Evolutionary conservation across 2,113 vertebrate species (phyloP).

Genomic region (Chloropsis hardwickii): DNA sequence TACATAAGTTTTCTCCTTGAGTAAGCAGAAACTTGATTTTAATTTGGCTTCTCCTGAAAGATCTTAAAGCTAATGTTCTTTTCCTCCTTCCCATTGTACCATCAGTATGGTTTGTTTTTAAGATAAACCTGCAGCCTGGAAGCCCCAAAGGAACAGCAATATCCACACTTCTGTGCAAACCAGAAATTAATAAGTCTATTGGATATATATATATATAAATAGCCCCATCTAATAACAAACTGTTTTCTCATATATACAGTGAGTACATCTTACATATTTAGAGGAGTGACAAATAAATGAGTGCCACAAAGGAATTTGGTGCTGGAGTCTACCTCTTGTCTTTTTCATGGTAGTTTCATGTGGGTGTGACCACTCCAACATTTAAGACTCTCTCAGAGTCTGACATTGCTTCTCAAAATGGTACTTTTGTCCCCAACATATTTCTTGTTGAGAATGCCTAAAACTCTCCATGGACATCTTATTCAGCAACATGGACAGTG

Average conservation of each 20-base stretch:
- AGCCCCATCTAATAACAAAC: neutral
- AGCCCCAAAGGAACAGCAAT: neutral
- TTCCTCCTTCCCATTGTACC: neutral
- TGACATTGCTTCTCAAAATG: neutral
- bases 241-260: neutral
- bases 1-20: rapidly evolving
- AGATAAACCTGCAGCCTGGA: neutral
- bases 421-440: neutral
- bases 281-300: neutral
- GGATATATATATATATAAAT: neutral
- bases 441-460: too few species aligned
- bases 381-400: neutral
- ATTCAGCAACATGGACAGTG: too few species aligned
- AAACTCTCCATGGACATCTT: neutral
- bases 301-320: neutral
- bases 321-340: neutral
- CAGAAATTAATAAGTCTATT: neutral
- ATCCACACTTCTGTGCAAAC: neutral
- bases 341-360: neutral
- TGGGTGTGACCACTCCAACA: neutral
- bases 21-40: neutral
- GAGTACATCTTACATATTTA: neutral
- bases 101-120: neutral
- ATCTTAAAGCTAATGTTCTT: neutral
- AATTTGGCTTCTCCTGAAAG: neutral